phyloP scores from a whole-genome alignment of 2,113 vertebrate genomes.

The Passer montanus region DNA sequence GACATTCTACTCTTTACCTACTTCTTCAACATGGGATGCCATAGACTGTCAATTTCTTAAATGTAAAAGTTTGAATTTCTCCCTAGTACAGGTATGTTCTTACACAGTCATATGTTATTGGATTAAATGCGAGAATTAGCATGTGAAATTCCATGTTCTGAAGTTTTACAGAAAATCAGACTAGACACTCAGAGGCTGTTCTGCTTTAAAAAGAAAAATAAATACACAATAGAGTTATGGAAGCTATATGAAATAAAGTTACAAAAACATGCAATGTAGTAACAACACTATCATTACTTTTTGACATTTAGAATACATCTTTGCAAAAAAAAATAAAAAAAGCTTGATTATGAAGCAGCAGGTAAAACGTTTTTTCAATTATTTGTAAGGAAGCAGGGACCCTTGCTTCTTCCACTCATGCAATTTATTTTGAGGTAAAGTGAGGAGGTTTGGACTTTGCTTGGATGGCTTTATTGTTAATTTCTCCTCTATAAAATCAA shows the following conservation, averaged over 20 bases:
- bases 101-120: background rate
- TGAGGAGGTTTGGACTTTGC: background rate
- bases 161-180: background rate
- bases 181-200: background rate
- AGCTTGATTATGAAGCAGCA: too few species aligned
- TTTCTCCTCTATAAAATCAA: background rate
- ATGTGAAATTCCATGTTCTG: background rate
- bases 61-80: background rate
- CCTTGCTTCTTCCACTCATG: background rate
- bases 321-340: too few species aligned
- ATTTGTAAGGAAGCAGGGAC: background rate
- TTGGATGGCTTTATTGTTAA: background rate
- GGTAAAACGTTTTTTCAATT: background rate
- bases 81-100: background rate
- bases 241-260: background rate
- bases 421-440: background rate
- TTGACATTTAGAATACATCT: too few species aligned
- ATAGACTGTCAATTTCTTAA: background rate
- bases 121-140: background rate
- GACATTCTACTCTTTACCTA: background rate
- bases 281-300: too few species aligned
- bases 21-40: background rate
- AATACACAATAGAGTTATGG: background rate
- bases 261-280: background rate
- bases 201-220: constrained; percentile 1